These are phyloP conservation scores for Corythoichthys haematopterus DNA, from an alignment of 2,113 vertebrate species.

Conservation along the genomic window DNA sequence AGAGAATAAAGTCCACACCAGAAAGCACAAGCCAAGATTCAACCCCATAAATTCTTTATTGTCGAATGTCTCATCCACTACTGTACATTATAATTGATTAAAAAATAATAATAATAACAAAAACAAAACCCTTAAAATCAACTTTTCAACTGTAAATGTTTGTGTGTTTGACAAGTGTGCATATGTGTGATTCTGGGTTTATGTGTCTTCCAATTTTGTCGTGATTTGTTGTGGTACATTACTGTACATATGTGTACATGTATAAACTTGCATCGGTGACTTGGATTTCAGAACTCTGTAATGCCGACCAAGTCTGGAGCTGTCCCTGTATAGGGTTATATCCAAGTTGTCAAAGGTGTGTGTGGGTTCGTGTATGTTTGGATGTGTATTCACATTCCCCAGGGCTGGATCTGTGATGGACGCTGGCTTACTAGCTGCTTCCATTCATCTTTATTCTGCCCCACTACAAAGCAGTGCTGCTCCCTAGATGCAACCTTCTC, in stretches of 20 bases:
- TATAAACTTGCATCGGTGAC: not conserved
- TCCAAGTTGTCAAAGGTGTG: not conserved
- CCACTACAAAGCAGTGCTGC: conserved; percentile 79
- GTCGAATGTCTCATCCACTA: too few species aligned
- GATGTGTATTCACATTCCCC: conserved; percentile 69
- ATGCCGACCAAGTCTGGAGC: not conserved
- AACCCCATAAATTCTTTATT: too few species aligned
- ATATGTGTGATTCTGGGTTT: not conserved
- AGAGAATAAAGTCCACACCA: too few species aligned
- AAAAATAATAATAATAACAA: too few species aligned
- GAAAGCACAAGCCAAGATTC: too few species aligned
- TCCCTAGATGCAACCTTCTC: conserved; percentile 61
- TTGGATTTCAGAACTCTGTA: not conserved
- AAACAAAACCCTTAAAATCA: too few species aligned
- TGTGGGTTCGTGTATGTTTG: not conserved
- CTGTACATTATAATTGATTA: too few species aligned
- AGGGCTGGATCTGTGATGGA: conserved; percentile 77
- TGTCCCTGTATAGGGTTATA: not conserved
- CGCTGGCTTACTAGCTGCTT: conserved; percentile 60
- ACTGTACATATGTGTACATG: not conserved
- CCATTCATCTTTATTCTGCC: conserved; percentile 90
- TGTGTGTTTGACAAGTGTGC: not conserved
- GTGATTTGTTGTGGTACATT: not conserved
- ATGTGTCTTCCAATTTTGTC: not conserved
- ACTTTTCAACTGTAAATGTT: not conserved